Conservation (phyloP, 1,140 invertebrate genomes). For the Sesamia nonagrioides region DNA sequence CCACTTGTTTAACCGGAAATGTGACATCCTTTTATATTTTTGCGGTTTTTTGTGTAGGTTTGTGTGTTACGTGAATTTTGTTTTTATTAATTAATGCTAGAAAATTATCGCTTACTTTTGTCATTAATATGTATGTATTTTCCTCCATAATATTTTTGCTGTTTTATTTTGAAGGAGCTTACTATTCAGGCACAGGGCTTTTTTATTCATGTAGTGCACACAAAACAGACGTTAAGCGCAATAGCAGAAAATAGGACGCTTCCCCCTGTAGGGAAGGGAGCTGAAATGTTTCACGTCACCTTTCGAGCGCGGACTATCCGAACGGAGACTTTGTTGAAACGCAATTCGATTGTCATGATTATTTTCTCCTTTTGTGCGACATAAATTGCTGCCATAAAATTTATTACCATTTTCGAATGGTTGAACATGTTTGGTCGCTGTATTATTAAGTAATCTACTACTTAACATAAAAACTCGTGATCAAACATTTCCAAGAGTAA, state of each 20-base stretch:
- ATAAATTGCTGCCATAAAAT: too few relatives aligned
- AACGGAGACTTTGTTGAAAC: conserved; percentile 5
- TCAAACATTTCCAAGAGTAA: too few relatives aligned
- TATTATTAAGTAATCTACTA: too few relatives aligned
- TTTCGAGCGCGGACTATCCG: background rate
- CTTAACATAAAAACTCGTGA: too few relatives aligned
- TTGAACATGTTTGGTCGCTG: too few relatives aligned
- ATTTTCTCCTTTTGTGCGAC: background rate
- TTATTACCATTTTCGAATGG: too few relatives aligned
- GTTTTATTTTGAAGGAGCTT: background rate
- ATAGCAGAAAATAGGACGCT: conserved; percentile 29
- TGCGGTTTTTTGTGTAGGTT: background rate
- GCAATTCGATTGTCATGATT: conserved; percentile 30
- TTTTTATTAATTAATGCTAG: background rate
- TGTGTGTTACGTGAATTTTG: background rate
- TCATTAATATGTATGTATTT: background rate
- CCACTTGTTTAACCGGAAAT: background rate
- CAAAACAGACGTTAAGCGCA: conserved; percentile 10
- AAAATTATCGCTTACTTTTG: too few relatives aligned
- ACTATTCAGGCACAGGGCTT: background rate
- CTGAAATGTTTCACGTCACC: conserved; percentile 17
- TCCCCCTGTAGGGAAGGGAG: background rate
- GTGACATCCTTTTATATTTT: conserved; percentile 7
- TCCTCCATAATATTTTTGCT: background rate
- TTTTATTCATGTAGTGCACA: background rate